Base-by-base conservation (phyloP, 2,888 invertebrate genomes). In the Bembecia ichneumoniformis region DNA sequence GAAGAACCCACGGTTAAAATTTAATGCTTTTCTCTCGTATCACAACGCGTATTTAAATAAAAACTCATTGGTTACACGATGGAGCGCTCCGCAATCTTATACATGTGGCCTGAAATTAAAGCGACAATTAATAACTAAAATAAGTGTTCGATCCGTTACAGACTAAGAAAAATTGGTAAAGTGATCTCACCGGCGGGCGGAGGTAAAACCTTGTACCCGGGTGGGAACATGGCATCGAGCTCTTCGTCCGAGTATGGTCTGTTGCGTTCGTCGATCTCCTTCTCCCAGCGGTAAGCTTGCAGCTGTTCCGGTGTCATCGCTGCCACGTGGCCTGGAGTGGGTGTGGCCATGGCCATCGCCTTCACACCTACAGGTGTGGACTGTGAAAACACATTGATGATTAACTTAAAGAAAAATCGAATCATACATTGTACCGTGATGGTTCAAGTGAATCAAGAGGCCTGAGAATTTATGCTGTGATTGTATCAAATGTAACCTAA, bases 271-370 rank as follows among this genome's bases (percentile, higher is more conserved):
- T 99, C 99, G 52, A 99, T 98, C 83, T 99, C 99, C 64, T 97
- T 92, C 80, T 99, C 98, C 98, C 98, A 98, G 28, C 98, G 92
- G 76, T 96, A 98, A 0, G 98, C 97, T 80, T 99, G 99, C 56
- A 99, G 86, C 77, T 99, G 99, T 77, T 99, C 99, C 0, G 99
- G 99, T 0, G 99, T 99, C 99, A 99, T 99, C 11, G 97, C 95
- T 55, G 98, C 94, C 54, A 98, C 88, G 66, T 98, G 98, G 14
- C 96, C 95, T 0, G 99, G 98, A 0, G 98, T 97, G 0, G 99
- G 99, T 0, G 99, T 99, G 2, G 97, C 96, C 94, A 99, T 94
- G 0, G 93, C 97, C 98, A 99, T 99, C 1, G 99, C 99, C 77
- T 98, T 98, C 2, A 94, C 91, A 43, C 97, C 97, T 14, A 96